Percentiles rank a stretch among this genome's conserved stretches.
These are phyloP conservation scores for Linnaemya tessellans DNA, from an alignment of 2,888 invertebrate genomes.

Conservation along the genomic window DNA sequence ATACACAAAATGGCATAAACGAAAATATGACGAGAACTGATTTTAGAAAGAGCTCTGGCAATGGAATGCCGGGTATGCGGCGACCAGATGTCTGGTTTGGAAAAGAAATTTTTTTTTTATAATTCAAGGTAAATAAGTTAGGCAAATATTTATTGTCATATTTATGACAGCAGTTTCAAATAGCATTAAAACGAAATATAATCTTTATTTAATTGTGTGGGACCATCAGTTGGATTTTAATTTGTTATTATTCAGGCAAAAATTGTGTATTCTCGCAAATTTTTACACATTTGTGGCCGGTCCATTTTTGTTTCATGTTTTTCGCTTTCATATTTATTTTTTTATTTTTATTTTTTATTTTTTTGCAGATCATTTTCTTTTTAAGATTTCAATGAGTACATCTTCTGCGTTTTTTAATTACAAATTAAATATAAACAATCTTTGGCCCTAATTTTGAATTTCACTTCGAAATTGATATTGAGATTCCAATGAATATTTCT, in stretches of 20 bases:
- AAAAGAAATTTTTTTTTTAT: neutral
- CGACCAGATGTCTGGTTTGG: conserved; percentile 62
- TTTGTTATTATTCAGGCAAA: too few species aligned
- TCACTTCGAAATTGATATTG: neutral
- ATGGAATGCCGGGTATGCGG: conserved; percentile 26
- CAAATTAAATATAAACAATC: too few species aligned
- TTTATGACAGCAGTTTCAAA: neutral
- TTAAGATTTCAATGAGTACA: too few species aligned
- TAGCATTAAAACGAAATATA: neutral
- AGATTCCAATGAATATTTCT: neutral
- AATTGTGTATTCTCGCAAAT: too few species aligned
- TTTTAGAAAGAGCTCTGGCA: conserved; percentile 10
- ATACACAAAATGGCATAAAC: conserved; percentile 1
- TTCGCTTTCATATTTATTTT: too few species aligned
- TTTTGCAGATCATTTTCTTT: too few species aligned
- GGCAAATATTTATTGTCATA: neutral
- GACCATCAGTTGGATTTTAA: too few species aligned
- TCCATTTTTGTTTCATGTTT: too few species aligned
- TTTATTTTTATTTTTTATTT: too few species aligned
- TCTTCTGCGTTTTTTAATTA: too few species aligned
- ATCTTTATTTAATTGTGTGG: neutral
- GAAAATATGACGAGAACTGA: conserved; percentile 14
- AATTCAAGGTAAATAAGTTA: neutral
- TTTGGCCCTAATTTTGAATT: neutral
- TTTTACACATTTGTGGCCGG: too few species aligned